Evolutionary conservation across 2,888 invertebrate genomes (phyloP), one percentile per base, ranked within the genome.

Genomic region (Frankliniella intonsa): DNA sequence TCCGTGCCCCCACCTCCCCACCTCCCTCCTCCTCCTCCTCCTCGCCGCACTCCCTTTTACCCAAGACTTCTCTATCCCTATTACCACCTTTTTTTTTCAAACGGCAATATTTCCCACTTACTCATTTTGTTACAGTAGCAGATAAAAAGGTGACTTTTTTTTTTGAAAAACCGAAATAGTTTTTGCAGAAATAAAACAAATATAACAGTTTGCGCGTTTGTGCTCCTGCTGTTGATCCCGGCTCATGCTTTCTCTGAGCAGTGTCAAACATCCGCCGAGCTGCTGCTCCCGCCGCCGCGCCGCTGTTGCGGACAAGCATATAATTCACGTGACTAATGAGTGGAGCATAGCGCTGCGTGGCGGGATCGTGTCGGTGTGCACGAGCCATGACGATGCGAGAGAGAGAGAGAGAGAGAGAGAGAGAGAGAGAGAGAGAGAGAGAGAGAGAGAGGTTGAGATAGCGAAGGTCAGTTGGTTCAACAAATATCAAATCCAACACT

Each of bases 331-430:
- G 55, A 14, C 14, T 55, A 55, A 55, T 55, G 12, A 17, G 17
- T 55, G 55, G 55, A 14, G 14, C 12, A 55, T 17, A 55, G 55
- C 55, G 14, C 12, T 12, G 17, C 55, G 55, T 17, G 17, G 17
- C 12, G 55, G 55, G 14, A 55, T 14, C 55, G 55, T 55, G 55
- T 55, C 55, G 14, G 55, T 17, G 12, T 17, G 55, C 14, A 55
- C 55, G 55, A 17, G 17, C 12, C 14, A 55, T 14, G 17, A 17
- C 14, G 14, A 17, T 55, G 55, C 55, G 55, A 55, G 55, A 55
- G 55, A 55, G 55, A 55, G 55, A 55, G 55, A 55, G 55, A 55
- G 55, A 55, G 55, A 55, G 55, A 55, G 55, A 55, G 55, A 55
- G 55, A 55, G 55, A 55, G 55, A 55, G 55, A 55, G 55, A 55